Base-by-base conservation (phyloP, 2,888 invertebrate genomes). In the Limnephilus auricula region DNA sequence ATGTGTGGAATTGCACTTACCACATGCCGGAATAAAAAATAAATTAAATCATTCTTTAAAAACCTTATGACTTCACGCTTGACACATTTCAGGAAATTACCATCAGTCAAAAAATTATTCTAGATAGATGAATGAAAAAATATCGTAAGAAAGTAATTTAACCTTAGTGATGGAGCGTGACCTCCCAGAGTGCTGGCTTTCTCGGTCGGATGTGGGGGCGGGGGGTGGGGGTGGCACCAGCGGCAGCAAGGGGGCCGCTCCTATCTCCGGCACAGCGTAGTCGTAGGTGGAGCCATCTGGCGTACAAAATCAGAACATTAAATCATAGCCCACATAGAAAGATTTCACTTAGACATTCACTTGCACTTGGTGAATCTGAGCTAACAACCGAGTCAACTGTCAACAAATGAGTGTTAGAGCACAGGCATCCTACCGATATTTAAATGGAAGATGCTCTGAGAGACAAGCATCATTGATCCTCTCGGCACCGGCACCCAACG, bases 211-310 rank as follows among this genome's bases (percentile, higher is more conserved):
- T 2, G 82, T 50, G 30, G 90, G 78, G 10, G 85, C 93, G 93
- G 92, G 80, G 25, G 91, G 89, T n/a, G 90, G 90, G 94, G 92
- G 91, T 93, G 94, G 90, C 94, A 94, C 94, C 65, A 95, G 94
- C 90, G 96, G 96, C 93, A 97, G 95, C 92, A 97, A 94, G 91
- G 97, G 97, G 93, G 97, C 96, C 2, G 97, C 97, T 93, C 97
- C 97, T 93, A 97, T 95, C 95, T 98, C 97, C 31, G 98, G 98
- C 93, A 98, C 97, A 91, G 98, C 98, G 95, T 98, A 98, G 95
- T 98, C 98, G 95, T 98, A 97, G 93, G 95, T 95, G 2, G 97
- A 97, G 93, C 97, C 96, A 94, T 97, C 97, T 97, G 95, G 25
- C 10, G 25, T n/a, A 65, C 65, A 65, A 65, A 9, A 65, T 65